phyloP scores from a whole-genome alignment of 2,888 invertebrate species.

The Pteria penguin region DNA sequence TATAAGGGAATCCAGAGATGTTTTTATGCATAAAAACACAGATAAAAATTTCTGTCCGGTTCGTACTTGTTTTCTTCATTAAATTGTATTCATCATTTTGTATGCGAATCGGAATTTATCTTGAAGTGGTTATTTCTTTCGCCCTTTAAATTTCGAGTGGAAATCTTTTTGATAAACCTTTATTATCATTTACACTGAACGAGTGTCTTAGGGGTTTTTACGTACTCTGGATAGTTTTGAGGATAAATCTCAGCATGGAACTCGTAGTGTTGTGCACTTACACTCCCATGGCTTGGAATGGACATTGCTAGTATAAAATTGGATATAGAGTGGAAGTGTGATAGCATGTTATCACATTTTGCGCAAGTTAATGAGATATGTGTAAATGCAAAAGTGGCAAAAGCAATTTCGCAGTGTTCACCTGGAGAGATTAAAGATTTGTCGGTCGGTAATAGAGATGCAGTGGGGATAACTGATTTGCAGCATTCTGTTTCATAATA shows the following conservation, averaged over 20 bases:
- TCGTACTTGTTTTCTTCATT: neutral
- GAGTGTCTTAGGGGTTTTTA: slow-evolving; percentile 1
- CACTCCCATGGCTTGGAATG: slow-evolving; percentile 5
- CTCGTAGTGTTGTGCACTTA: slow-evolving; percentile 17
- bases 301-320: slow-evolving; percentile 8
- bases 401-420: neutral
- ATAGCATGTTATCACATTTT: slow-evolving; percentile 17
- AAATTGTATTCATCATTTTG: slow-evolving; percentile 9
- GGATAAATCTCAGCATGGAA: slow-evolving; percentile 8
- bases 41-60: slow-evolving; percentile 3
- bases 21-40: neutral
- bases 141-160: neutral
- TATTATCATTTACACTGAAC: slow-evolving; percentile 3
- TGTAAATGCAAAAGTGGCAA: neutral
- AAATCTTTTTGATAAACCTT: neutral
- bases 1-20: slow-evolving; percentile 5
- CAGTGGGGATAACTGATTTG: no score
- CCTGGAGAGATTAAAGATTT: neutral
- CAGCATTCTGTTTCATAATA: no score
- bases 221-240: neutral
- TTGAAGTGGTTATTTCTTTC: neutral
- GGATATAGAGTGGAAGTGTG: slow-evolving; percentile 25
- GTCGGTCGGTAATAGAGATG: neutral
- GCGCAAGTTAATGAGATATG: neutral
- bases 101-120: neutral